These are phyloP conservation scores for Schizopygopsis malacanthus DNA, from an alignment of 2,797 vertebrate species.

Conservation along the genomic window DNA sequence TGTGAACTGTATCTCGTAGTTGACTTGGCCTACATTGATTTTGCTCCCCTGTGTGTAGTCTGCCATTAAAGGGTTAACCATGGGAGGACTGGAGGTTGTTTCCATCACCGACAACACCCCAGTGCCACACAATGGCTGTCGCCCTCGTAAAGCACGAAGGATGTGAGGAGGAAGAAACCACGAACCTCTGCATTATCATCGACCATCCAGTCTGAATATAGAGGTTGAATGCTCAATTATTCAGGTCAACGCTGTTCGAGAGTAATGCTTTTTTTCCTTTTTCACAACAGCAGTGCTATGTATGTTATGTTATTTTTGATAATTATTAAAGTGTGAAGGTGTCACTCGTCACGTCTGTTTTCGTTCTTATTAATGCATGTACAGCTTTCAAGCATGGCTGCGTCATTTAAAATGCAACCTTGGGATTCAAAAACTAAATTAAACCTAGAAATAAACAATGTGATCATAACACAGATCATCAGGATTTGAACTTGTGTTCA, in stretches of 20 bases:
- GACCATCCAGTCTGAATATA: slow-evolving; percentile 5
- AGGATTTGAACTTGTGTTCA: neutral
- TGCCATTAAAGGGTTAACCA: slow-evolving; percentile 91
- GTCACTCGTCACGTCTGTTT: neutral
- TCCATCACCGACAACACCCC: slow-evolving; percentile 97
- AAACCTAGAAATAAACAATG: slow-evolving; percentile 9
- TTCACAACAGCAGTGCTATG: slow-evolving; percentile 10
- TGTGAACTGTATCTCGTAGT: neutral
- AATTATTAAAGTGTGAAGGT: slow-evolving; percentile 22
- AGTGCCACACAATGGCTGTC: slow-evolving; percentile 95
- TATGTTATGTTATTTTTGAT: slow-evolving; percentile 31
- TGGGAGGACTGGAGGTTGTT: slow-evolving; percentile 93
- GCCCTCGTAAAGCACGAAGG: slow-evolving; percentile 90
- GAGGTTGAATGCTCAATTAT: neutral
- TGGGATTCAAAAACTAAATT: neutral
- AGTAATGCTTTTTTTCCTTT: neutral
- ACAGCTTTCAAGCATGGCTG: neutral
- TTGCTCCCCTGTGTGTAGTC: slow-evolving; percentile 78
- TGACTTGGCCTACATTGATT: slow-evolving; percentile 12
- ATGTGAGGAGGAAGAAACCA: slow-evolving; percentile 64
- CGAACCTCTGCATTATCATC: slow-evolving; percentile 7
- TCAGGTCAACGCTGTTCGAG: neutral
- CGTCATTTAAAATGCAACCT: neutral
- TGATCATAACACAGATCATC: slow-evolving; percentile 8
- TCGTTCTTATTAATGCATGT: neutral